These are phyloP conservation scores for Actinemys pallida DNA, from an alignment of 2,113 vertebrate genomes.

Conservation along the genomic window DNA sequence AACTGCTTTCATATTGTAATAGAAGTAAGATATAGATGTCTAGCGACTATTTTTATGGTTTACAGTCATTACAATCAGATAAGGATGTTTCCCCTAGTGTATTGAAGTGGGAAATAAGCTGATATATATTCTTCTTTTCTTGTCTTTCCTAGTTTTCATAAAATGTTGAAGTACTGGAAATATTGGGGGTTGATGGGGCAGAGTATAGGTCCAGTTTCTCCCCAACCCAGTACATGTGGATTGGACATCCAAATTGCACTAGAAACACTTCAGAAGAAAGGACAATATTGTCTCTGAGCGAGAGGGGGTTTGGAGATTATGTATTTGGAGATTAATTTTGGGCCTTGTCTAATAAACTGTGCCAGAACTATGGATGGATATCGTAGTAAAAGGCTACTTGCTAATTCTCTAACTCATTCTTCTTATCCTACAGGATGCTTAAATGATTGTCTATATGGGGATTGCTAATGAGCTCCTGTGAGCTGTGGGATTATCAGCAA, in stretches of 20 bases:
- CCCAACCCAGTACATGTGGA: not conserved
- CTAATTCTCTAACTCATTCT: constrained; percentile 40
- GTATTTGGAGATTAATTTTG: not conserved
- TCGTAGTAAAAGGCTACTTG: constrained; percentile 16
- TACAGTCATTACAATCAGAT: not conserved
- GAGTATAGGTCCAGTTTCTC: not conserved
- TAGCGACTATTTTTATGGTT: constrained; percentile 14
- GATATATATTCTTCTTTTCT: not conserved
- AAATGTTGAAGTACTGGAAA: not conserved
- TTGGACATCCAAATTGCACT: not conserved
- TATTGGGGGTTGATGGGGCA: not conserved
- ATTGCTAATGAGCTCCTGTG: constrained; percentile 32
- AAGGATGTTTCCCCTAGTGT: not conserved
- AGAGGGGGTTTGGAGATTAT: not conserved
- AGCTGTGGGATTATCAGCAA: constrained; percentile 15
- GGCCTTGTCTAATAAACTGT: not conserved
- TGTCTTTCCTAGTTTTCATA: not conserved
- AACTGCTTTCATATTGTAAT: constrained; percentile 44
- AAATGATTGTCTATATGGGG: constrained; percentile 34
- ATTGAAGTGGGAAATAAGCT: not conserved
- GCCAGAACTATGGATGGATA: not conserved
- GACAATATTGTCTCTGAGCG: not conserved
- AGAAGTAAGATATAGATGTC: not conserved
- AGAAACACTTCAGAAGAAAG: not conserved
- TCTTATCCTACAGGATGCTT: constrained; percentile 30